Evolutionary conservation across 2,888 invertebrate genomes (phyloP).

Genomic region (Mesorhabditis spiculigera): DNA sequence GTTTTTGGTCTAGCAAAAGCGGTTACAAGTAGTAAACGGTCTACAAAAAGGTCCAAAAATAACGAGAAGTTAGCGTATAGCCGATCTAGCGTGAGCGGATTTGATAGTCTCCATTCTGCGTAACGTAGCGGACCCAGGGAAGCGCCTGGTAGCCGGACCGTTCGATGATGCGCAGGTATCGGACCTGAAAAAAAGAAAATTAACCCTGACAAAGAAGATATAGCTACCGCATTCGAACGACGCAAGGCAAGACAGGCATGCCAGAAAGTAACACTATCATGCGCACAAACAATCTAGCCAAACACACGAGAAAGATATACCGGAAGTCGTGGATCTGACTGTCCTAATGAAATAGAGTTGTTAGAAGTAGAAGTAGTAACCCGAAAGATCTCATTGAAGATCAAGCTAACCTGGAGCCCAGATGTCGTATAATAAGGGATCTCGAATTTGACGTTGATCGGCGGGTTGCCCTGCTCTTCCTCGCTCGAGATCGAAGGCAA

Average conservation of each 20-base stretch:
- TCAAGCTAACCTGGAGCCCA: slow-evolving; percentile 80
- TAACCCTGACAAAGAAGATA: neutral
- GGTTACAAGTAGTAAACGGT: too few relatives aligned
- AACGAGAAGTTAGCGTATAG: too few relatives aligned
- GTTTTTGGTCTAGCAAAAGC: too few relatives aligned
- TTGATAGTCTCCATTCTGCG: slow-evolving; percentile 97
- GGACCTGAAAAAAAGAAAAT: slow-evolving; percentile 65
- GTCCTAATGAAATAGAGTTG: neutral
- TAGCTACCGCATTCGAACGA: neutral
- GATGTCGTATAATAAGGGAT: slow-evolving; percentile 98
- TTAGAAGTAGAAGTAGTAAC: neutral
- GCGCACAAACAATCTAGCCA: neutral
- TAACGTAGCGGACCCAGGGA: slow-evolving; percentile 97
- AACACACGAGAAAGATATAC: neutral
- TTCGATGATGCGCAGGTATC: slow-evolving; percentile 94
- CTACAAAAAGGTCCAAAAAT: too few relatives aligned
- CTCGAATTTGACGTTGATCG: slow-evolving; percentile 97
- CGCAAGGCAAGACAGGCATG: too few relatives aligned
- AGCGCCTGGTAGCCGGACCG: slow-evolving; percentile 97
- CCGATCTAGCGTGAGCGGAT: neutral
- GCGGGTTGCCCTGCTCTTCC: slow-evolving; percentile 90
- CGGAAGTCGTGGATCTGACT: neutral
- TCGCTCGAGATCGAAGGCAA: slow-evolving; percentile 90
- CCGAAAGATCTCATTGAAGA: neutral
- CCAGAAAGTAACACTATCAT: neutral